These are phyloP conservation scores for Amia ocellicauda DNA, from an alignment of 2,113 vertebrate species.

Conservation along the genomic window DNA sequence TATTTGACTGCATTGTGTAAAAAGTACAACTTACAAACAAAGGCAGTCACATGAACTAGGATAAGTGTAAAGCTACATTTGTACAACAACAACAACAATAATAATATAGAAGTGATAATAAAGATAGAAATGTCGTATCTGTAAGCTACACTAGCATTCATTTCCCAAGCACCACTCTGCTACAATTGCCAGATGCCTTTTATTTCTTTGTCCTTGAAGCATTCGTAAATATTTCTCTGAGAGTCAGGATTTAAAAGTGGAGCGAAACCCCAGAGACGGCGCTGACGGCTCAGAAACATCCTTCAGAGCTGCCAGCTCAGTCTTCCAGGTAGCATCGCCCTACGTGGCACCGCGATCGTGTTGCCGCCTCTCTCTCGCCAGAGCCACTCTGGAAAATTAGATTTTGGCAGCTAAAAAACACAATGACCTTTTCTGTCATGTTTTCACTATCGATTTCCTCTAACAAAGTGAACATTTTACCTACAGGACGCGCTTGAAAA, in stretches of 20 bases:
- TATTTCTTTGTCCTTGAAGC: too few species aligned
- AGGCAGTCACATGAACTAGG: too few species aligned
- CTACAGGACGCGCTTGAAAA: neutral
- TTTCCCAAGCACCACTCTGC: too few species aligned
- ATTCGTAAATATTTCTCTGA: too few species aligned
- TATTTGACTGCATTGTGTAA: too few species aligned
- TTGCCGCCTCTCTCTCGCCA: neutral
- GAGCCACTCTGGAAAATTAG: neutral
- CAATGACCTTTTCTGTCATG: constrained; percentile 9
- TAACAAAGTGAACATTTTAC: constrained; percentile 2
- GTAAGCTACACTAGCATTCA: too few species aligned
- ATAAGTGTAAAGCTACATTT: too few species aligned
- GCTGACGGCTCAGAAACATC: neutral
- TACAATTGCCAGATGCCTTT: too few species aligned
- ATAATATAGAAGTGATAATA: too few species aligned
- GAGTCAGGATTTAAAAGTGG: neutral
- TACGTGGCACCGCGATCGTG: neutral
- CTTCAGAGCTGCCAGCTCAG: constrained; percentile 1
- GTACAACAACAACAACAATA: too few species aligned
- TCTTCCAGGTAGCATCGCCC: neutral
- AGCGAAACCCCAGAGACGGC: neutral
- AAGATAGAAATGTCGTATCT: too few species aligned
- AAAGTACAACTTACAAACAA: too few species aligned
- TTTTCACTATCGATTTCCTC: constrained; percentile 11
- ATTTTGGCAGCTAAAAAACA: neutral